Percentiles rank a stretch among this genome's conserved stretches.
Conservation (phyloP, 2,888 invertebrate genomes). For the Alloplasta piceator region DNA sequence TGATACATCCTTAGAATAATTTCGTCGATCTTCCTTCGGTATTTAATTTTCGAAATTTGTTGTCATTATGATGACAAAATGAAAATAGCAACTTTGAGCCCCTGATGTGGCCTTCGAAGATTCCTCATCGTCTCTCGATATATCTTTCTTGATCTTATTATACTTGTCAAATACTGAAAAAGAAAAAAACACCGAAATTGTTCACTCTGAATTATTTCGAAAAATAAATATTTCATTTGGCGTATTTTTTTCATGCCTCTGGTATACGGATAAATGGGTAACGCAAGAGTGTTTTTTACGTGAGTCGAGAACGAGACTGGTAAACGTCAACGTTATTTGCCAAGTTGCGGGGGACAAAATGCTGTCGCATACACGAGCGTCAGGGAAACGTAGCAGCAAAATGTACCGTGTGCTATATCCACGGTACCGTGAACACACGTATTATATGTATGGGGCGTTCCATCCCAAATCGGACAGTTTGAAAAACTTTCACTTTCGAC, state of each 20-base stretch:
- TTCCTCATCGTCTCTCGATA: too few relatives aligned
- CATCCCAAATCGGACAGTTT: too few relatives aligned
- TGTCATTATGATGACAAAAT: too few relatives aligned
- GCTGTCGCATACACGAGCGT: conserved; percentile 40
- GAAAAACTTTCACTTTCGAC: too few relatives aligned
- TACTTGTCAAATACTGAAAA: too few relatives aligned
- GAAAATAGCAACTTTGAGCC: too few relatives aligned
- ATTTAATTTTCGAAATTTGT: too few relatives aligned
- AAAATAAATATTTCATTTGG: too few relatives aligned
- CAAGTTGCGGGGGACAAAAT: background rate
- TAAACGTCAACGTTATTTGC: conserved; percentile 40
- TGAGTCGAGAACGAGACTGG: conserved; percentile 16
- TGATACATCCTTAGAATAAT: background rate
- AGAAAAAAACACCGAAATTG: too few relatives aligned
- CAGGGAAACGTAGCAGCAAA: conserved; percentile 47
- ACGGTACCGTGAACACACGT: background rate
- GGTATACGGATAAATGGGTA: conserved; percentile 1
- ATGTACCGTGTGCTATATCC: conserved; percentile 20
- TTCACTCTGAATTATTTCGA: too few relatives aligned
- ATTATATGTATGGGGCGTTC: background rate
- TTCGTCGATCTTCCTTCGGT: background rate
- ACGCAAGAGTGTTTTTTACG: background rate
- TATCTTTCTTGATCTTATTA: too few relatives aligned
- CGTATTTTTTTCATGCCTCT: background rate
- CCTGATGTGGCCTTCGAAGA: too few relatives aligned